phyloP scores from a whole-genome alignment of 2,888 invertebrate genomes.

The Harpagoxenus sublaevis region DNA sequence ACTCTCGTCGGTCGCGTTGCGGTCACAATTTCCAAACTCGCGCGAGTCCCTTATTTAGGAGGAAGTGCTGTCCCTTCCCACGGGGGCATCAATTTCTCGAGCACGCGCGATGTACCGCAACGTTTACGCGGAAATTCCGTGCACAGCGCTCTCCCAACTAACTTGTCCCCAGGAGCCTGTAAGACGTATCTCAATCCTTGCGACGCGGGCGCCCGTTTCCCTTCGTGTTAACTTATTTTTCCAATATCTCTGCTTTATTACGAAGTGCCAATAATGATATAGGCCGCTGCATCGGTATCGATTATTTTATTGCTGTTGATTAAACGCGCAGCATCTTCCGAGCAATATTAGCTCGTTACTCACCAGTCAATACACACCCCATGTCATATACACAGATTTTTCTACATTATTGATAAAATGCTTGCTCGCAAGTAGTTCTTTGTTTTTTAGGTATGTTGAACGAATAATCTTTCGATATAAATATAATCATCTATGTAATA shows the following conservation, averaged over 20 bases:
- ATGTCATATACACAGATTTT: slow-evolving; percentile 35
- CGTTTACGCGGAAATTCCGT: slow-evolving; percentile 74
- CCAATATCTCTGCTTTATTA: slow-evolving; percentile 47
- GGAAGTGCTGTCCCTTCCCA: slow-evolving; percentile 64
- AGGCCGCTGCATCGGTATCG: slow-evolving; percentile 30
- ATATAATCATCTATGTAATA: not conserved
- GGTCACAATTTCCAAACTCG: slow-evolving; percentile 74
- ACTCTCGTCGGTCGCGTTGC: slow-evolving; percentile 56
- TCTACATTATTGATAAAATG: slow-evolving; percentile 9
- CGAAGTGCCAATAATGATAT: slow-evolving; percentile 43
- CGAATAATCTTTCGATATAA: not conserved
- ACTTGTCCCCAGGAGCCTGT: slow-evolving; percentile 75
- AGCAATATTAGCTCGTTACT: slow-evolving; percentile 46
- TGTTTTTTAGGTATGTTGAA: not conserved
- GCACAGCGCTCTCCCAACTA: slow-evolving; percentile 27
- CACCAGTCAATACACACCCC: slow-evolving; percentile 6
- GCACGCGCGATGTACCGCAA: slow-evolving; percentile 76
- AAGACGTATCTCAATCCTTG: slow-evolving; percentile 75
- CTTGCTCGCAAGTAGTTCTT: slow-evolving; percentile 21
- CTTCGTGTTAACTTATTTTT: slow-evolving; percentile 31
- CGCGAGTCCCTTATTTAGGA: slow-evolving; percentile 73
- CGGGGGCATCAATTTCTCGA: slow-evolving; percentile 79
- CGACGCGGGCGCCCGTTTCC: slow-evolving; percentile 40
- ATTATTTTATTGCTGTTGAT: slow-evolving; percentile 51
- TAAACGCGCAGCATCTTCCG: slow-evolving; percentile 43